Evolutionary conservation across 2,113 vertebrate species (phyloP).

Genomic region (Podarcis muralis): DNA sequence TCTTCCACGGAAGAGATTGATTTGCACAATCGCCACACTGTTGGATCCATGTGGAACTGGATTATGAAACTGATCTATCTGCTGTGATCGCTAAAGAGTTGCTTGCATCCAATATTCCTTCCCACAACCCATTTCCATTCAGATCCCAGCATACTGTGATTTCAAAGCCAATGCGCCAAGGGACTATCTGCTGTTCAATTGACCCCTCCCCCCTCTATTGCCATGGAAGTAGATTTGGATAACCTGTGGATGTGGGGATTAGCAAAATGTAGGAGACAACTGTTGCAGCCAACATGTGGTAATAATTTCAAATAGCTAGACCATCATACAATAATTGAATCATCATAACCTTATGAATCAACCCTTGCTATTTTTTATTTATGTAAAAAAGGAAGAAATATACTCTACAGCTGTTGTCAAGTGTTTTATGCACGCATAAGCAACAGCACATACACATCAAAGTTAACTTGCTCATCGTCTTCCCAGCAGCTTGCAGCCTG

Average conservation of each 20-base stretch:
- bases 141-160: not conserved
- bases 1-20: not conserved
- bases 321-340: slow-evolving; percentile 23
- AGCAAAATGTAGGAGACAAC: not conserved
- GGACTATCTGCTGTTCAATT: not conserved
- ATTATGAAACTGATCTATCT: not conserved
- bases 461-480: not conserved
- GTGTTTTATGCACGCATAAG: not conserved
- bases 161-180: not conserved
- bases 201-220: not conserved
- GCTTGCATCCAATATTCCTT: not conserved
- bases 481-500: not conserved
- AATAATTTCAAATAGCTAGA: slow-evolving; percentile 18
- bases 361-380: not conserved
- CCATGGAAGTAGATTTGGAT: not conserved
- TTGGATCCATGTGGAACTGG: not conserved
- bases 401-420: not conserved
- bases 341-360: not conserved
- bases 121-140: not conserved
- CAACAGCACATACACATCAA: not conserved
- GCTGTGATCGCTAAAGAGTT: not conserved
- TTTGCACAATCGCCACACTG: too few species aligned
- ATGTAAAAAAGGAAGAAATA: not conserved
- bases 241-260: not conserved
- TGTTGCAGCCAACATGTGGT: slow-evolving; percentile 11